phyloP scores from a whole-genome alignment of 37 sponge, comb jelly and placozoan genomes.

The Spongilla lacustris region DNA sequence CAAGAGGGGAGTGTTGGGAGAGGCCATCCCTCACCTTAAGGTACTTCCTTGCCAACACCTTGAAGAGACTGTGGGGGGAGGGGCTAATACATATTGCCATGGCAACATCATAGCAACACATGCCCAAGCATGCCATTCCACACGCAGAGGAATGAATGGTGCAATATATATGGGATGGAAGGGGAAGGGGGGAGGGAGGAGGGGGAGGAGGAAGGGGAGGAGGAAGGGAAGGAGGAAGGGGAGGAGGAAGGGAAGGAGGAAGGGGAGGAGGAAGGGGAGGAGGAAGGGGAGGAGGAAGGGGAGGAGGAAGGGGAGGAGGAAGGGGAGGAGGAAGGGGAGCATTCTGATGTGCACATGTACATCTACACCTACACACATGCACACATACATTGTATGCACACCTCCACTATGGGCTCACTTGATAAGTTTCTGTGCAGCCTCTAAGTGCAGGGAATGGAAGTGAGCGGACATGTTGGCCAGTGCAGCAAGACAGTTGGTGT shows the following conservation, averaged over 20 bases:
- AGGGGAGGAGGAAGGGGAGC: not conserved
- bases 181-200: not conserved
- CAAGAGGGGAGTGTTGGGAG: not conserved
- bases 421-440: slow-evolving; percentile 85
- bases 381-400: not conserved
- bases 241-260: not conserved
- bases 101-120: too few relatives aligned
- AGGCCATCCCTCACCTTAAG: slow-evolving; percentile 50
- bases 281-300: not conserved
- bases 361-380: slow-evolving; percentile 9
- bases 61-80: slow-evolving; percentile 62
- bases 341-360: slow-evolving; percentile 5
- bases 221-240: not conserved
- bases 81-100: not conserved
- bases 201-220: not conserved
- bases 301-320: not conserved
- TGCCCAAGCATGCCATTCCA: too few relatives aligned
- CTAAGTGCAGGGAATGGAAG: slow-evolving; percentile 81
- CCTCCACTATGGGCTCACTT: slow-evolving; percentile 32
- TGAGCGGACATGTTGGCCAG: slow-evolving; percentile 95
- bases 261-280: not conserved
- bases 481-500: slow-evolving; percentile 97
- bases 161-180: too few relatives aligned
- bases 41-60: slow-evolving; percentile 85
- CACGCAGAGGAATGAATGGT: too few relatives aligned